Evolutionary conservation across 2,797 vertebrate genomes (phyloP), one percentile per base, ranked within the genome.

Genomic region (Erpetoichthys calabaricus): DNA sequence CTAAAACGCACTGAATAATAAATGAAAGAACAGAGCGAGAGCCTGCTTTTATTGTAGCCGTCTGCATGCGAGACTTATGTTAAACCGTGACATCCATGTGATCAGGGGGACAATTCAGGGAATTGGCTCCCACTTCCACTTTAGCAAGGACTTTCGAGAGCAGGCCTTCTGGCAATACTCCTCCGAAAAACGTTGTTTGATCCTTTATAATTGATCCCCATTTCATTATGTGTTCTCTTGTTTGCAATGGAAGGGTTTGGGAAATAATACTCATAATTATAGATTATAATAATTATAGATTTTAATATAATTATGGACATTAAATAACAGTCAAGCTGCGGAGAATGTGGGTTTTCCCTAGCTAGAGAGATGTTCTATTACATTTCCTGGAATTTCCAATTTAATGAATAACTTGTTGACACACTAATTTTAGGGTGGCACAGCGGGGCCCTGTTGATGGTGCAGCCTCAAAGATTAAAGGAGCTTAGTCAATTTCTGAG

Each of bases 1-100:
- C 41, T 65, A 45, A 62, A 64, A 49, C 57, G 9, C 55, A 9
- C 4, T 67, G 10, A 59, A 57, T 62, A 65, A 64, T 59, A 64
- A 73, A 70, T 70, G 65, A 68, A 68, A 42, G 9, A 54, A 62
- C 3, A 59, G 42, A 53, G 56, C 42, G 54, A 49, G 57, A 64
- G 44, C 41, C 60, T n/a, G 47, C 3, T 66, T 64, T 63, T 56
- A 25, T 49, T 64, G 3, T 61, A 46, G 58, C 60, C 45, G 67
- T 41, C 57, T 60, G 59, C 60, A 8, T 51, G 10, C 45, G 53
- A 45, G 63, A n/a, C 9, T 43, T 61, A 47, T 61, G 41, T 60
- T 55, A 8, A 51, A 9, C 59, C 44, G 25, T 57, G n/a, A 10
- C 58, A 63, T 59, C 44, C 5, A 59, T 59, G 3, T 56, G 58